phyloP scores from a whole-genome alignment of 2,888 invertebrate genomes.

The Tineola bisselliella region DNA sequence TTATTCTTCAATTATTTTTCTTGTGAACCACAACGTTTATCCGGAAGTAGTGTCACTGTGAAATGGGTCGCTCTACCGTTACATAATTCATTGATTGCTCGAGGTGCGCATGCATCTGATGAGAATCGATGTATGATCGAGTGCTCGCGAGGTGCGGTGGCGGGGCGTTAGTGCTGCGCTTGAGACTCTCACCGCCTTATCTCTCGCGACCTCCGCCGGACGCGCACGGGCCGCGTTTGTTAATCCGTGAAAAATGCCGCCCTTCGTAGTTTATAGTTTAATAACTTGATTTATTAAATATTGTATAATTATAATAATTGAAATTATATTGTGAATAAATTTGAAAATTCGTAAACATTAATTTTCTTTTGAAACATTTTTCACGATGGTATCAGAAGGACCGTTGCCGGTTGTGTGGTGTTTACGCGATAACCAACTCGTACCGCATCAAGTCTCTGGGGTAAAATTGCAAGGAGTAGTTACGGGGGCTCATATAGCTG shows the following conservation, averaged over 20 bases:
- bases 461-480: slow-evolving; percentile 73
- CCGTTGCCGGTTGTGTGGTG: slow-evolving; percentile 73
- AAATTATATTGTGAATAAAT: not conserved
- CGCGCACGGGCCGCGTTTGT: slow-evolving; percentile 55
- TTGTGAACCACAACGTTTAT: not conserved
- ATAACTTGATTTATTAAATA: not conserved
- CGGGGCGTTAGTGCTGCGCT: slow-evolving; percentile 40
- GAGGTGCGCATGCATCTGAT: slow-evolving; percentile 55
- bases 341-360: not conserved
- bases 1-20: not conserved
- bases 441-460: slow-evolving; percentile 73
- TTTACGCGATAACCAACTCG: slow-evolving; percentile 73
- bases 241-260: not conserved
- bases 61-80: slow-evolving; percentile 56
- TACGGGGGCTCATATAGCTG: slow-evolving; percentile 73
- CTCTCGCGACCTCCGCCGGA: slow-evolving; percentile 66
- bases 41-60: slow-evolving; percentile 16
- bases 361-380: not conserved
- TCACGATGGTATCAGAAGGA: slow-evolving; percentile 72
- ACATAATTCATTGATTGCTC: slow-evolving; percentile 40
- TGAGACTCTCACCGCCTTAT: slow-evolving; percentile 66
- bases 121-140: slow-evolving; percentile 52
- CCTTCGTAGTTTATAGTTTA: not conserved
- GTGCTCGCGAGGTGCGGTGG: slow-evolving; percentile 36
- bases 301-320: not conserved